Evolutionary conservation across 2,888 invertebrate genomes (phyloP).

Genomic region (Agrenia bidenticulata): DNA sequence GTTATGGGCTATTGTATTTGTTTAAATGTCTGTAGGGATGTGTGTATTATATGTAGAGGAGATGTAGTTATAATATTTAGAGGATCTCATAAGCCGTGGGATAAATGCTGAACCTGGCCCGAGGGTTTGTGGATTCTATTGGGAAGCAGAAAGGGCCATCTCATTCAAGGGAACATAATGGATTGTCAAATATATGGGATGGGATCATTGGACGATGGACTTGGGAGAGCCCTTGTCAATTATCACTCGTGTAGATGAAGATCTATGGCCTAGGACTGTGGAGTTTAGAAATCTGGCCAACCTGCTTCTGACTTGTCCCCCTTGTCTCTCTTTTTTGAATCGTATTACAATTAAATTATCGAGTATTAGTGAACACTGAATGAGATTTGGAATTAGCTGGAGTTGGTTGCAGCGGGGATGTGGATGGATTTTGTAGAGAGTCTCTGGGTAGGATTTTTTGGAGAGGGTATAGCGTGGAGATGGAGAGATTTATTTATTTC

Average conservation of each 20-base stretch:
- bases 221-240: slow-evolving; percentile 37
- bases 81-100: too few relatives aligned
- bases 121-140: neutral
- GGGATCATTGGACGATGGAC: slow-evolving; percentile 9
- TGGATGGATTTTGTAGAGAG: too few relatives aligned
- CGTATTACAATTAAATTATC: slow-evolving; percentile 19
- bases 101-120: neutral
- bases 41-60: too few relatives aligned
- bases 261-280: slow-evolving; percentile 39
- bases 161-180: too few relatives aligned
- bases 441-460: too few relatives aligned
- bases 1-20: too few relatives aligned
- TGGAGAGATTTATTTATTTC: too few relatives aligned
- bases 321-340: slow-evolving; percentile 6
- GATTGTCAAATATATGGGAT: slow-evolving; percentile 1
- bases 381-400: neutral
- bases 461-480: too few relatives aligned
- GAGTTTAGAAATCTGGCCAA: slow-evolving; percentile 18
- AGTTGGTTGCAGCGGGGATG: too few relatives aligned
- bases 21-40: too few relatives aligned
- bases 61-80: too few relatives aligned
- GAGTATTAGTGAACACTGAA: slow-evolving; percentile 10
- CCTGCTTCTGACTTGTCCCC: neutral
- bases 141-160: too few relatives aligned
- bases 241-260: slow-evolving; percentile 47